These are phyloP conservation scores for Kryptopterus vitreolus DNA, from an alignment of 2,797 vertebrate genomes.

Conservation along the genomic window DNA sequence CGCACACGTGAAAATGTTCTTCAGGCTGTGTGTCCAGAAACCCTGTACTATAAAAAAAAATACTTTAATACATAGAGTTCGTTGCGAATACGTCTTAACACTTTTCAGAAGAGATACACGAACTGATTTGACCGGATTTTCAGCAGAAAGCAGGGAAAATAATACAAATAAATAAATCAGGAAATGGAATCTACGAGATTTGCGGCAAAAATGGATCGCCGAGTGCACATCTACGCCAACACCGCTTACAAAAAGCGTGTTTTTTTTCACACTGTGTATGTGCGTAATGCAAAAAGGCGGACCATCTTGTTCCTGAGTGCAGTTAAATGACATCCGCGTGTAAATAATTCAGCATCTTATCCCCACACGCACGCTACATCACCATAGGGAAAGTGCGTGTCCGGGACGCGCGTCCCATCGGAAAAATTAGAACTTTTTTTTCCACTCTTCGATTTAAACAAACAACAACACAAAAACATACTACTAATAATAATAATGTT, in stretches of 20 bases:
- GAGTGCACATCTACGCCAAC: not conserved
- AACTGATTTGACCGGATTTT: not conserved
- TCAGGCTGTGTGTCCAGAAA: not conserved
- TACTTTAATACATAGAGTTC: not conserved
- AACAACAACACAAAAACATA: too few species aligned
- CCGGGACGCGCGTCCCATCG: not conserved
- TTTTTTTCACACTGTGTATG: too few species aligned
- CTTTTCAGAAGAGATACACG: not conserved
- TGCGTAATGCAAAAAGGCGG: not conserved
- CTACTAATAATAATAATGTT: too few species aligned
- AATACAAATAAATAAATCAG: not conserved
- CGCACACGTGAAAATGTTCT: not conserved
- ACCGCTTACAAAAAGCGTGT: not conserved
- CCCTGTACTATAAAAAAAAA: not conserved
- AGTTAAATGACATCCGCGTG: slow-evolving; percentile 10
- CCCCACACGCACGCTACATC: slow-evolving; percentile 1
- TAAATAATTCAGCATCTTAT: slow-evolving; percentile 30
- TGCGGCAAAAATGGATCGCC: not conserved
- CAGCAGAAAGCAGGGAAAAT: not conserved
- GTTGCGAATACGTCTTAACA: too few species aligned
- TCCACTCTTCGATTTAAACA: too few species aligned
- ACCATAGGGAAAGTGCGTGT: not conserved
- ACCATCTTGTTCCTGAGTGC: slow-evolving; percentile 13
- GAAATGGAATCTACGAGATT: not conserved
- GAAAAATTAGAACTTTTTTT: not conserved